phyloP scores from a whole-genome alignment of 2,113 vertebrate species.

The Pluvialis apricaria region DNA sequence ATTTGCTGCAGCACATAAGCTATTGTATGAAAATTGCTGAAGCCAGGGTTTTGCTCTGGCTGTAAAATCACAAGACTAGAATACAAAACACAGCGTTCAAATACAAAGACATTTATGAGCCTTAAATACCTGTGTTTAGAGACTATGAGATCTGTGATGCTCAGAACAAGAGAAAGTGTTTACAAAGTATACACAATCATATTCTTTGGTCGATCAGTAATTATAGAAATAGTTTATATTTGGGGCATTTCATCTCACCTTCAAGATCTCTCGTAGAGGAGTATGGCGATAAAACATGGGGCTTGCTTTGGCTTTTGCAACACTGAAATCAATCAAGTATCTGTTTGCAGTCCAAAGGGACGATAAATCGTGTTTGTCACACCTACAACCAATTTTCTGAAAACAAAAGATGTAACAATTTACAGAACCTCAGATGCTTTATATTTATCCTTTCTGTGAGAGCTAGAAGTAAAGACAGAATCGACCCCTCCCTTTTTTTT shows the following conservation, averaged over 20 bases:
- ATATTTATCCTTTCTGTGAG: background rate
- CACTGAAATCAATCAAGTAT: background rate
- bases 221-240: background rate
- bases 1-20: background rate
- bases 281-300: background rate
- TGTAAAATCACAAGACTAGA: background rate
- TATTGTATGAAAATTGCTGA: background rate
- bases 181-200: background rate
- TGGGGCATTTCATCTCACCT: background rate
- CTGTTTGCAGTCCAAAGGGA: background rate
- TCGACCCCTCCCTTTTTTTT: background rate
- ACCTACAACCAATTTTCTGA: background rate
- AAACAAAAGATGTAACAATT: background rate
- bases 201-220: background rate
- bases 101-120: background rate
- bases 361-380: background rate
- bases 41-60: background rate
- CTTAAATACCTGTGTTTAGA: background rate
- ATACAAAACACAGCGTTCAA: background rate
- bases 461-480: background rate
- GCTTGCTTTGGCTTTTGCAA: background rate
- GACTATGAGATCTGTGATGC: background rate
- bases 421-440: background rate
- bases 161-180: background rate
- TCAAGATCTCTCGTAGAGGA: background rate